phyloP scores from a whole-genome alignment of 1,140 invertebrate genomes.

The Anoplophora glabripennis region DNA sequence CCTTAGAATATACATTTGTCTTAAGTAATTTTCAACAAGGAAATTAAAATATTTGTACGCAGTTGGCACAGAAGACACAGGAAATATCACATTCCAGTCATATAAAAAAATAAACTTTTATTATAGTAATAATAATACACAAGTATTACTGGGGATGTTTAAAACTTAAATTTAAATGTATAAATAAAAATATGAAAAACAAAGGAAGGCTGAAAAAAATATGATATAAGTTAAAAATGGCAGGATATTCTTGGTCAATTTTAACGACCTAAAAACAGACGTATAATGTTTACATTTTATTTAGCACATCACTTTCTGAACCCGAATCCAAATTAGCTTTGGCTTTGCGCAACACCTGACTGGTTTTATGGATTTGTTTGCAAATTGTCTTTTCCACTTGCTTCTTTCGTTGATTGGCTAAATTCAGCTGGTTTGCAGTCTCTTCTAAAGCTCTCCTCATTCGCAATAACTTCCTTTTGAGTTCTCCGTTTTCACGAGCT shows the following conservation, averaged over 20 bases:
- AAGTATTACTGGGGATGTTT: constrained; percentile 1
- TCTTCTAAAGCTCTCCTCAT: constrained; percentile 59
- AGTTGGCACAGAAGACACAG: constrained; percentile 32
- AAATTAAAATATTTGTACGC: constrained; percentile 19
- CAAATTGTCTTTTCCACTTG: constrained; percentile 61
- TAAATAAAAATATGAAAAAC: constrained; percentile 17
- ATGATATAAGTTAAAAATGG: too few relatives aligned
- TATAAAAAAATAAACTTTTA: neutral
- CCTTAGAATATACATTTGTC: constrained; percentile 4
- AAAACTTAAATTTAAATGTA: constrained; percentile 7
- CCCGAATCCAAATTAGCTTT: constrained; percentile 54
- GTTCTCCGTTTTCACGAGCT: constrained; percentile 56
- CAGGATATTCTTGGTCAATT: too few relatives aligned
- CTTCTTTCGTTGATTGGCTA: constrained; percentile 57
- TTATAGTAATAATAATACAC: neutral
- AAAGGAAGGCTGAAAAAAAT: neutral
- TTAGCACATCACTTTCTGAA: constrained; percentile 43
- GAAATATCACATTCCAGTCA: constrained; percentile 33
- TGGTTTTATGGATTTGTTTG: constrained; percentile 62
- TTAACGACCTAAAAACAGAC: too few relatives aligned
- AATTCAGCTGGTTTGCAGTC: constrained; percentile 56
- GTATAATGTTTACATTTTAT: constrained; percentile 2
- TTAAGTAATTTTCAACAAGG: neutral
- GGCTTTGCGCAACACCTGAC: constrained; percentile 59
- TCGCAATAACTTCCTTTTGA: constrained; percentile 55